A percentile compares a stretch with the other conserved stretches of the same genome.
Conservation (phyloP, 2,797 vertebrate species). For the Oryzias dopingdopingensis region DNA sequence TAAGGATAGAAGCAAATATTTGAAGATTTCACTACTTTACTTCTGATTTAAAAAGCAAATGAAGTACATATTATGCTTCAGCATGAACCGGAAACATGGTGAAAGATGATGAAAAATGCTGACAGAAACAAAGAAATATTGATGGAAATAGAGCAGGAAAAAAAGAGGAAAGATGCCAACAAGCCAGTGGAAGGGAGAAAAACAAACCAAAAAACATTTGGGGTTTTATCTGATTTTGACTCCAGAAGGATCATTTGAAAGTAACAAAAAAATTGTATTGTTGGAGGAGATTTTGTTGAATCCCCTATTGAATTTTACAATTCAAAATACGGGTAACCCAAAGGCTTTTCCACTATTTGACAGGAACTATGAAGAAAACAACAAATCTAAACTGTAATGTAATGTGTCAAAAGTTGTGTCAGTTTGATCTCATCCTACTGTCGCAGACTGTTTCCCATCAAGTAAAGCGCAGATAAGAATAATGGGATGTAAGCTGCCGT, state of each 20-base stretch:
- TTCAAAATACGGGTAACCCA: constrained; percentile 23
- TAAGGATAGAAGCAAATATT: constrained; percentile 57
- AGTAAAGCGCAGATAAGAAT: constrained; percentile 66
- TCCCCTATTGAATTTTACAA: constrained; percentile 22
- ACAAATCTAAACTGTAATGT: constrained; percentile 48
- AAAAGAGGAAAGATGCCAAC: constrained; percentile 11
- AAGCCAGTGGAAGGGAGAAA: constrained; percentile 1
- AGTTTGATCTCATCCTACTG: constrained; percentile 52
- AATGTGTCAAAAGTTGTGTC: constrained; percentile 45
- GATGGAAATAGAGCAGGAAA: constrained; percentile 30
- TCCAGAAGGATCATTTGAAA: constrained; percentile 25
- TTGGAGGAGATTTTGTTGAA: constrained; percentile 24
- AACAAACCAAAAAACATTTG: constrained; percentile 9
- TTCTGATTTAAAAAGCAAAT: constrained; percentile 31
- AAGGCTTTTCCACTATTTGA: constrained; percentile 46
- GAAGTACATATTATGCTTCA: constrained; percentile 7
- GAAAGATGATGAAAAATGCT: constrained; percentile 5
- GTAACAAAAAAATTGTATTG: constrained; percentile 17
- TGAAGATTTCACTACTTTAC: constrained; percentile 32
- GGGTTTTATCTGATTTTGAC: constrained; percentile 1
- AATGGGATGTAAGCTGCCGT: constrained; percentile 50
- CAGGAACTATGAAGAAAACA: constrained; percentile 26
- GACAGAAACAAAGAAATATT: constrained; percentile 28
- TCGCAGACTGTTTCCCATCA: constrained; percentile 61
- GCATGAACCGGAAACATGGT: not conserved